Percentiles rank a stretch among this genome's conserved stretches.
These are phyloP conservation scores for Coenonympha arcania DNA, from an alignment of 2,888 invertebrate genomes.

Conservation along the genomic window DNA sequence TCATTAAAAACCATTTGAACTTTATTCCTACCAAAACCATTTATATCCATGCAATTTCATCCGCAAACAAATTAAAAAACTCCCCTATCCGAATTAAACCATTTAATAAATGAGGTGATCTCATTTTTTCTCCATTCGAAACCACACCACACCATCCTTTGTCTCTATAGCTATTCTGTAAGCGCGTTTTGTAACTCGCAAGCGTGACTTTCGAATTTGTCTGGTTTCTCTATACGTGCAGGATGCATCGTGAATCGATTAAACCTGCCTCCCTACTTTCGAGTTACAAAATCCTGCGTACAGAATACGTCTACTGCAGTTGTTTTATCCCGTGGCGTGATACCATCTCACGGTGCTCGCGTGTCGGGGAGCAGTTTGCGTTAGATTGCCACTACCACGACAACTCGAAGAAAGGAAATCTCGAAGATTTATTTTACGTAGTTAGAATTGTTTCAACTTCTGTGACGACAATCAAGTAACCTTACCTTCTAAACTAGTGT, in stretches of 20 bases:
- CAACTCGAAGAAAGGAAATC: slow-evolving; percentile 11
- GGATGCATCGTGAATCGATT: too few relatives aligned
- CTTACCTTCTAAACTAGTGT: too few relatives aligned
- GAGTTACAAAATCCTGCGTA: too few relatives aligned
- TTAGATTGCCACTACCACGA: slow-evolving; percentile 3
- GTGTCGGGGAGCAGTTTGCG: slow-evolving; percentile 35
- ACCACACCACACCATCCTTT: slow-evolving; percentile 19
- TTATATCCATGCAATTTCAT: slow-evolving; percentile 6
- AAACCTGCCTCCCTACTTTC: too few relatives aligned
- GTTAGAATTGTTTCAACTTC: too few relatives aligned
- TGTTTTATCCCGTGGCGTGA: slow-evolving; percentile 43
- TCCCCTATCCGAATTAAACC: slow-evolving; percentile 13
- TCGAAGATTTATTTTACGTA: too few relatives aligned
- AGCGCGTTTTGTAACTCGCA: too few relatives aligned
- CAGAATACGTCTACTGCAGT: too few relatives aligned
- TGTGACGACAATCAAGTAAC: too few relatives aligned
- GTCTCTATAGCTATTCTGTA: too few relatives aligned
- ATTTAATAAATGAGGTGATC: slow-evolving; percentile 16
- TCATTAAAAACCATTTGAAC: neutral
- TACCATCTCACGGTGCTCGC: slow-evolving; percentile 55
- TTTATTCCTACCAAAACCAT: neutral
- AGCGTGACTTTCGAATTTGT: too few relatives aligned
- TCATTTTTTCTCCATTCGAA: slow-evolving; percentile 14
- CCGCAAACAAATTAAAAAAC: slow-evolving; percentile 12
- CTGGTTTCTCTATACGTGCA: too few relatives aligned